A percentile compares a stretch with the other conserved stretches of the same genome.
Evolutionary conservation across 2,797 vertebrate genomes (phyloP).

Genomic region (Anguilla pacifica): DNA sequence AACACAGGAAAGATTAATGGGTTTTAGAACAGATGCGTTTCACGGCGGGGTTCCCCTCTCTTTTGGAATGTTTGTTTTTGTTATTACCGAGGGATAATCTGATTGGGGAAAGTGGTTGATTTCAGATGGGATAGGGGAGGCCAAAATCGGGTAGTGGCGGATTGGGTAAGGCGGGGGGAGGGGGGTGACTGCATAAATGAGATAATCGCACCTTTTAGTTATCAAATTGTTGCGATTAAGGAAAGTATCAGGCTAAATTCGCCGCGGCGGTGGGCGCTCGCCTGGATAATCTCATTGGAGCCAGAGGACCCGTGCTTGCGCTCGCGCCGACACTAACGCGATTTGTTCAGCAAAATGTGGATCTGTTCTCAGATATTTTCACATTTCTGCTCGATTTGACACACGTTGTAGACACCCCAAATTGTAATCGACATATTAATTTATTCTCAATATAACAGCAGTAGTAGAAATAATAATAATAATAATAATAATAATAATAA

Average conservation of each 20-base stretch:
- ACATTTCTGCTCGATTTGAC: constrained; percentile 27
- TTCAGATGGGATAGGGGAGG: constrained; percentile 45
- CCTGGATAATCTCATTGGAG: constrained; percentile 22
- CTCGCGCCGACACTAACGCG: constrained; percentile 9
- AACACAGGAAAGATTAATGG: constrained; percentile 75
- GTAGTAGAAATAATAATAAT: background rate
- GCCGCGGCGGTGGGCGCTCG: constrained; percentile 10
- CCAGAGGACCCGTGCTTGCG: background rate
- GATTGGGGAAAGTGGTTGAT: constrained; percentile 57
- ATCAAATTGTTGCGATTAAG: constrained; percentile 37
- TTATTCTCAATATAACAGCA: background rate
- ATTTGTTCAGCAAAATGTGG: constrained; percentile 21
- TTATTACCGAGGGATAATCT: constrained; percentile 71
- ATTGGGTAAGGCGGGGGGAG: background rate
- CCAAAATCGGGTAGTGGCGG: background rate
- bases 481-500: background rate
- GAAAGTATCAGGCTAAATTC: constrained; percentile 22
- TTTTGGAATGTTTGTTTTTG: constrained; percentile 73
- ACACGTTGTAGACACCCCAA: background rate
- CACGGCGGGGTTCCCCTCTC: constrained; percentile 66
- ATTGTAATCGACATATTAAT: background rate
- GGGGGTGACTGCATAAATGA: background rate
- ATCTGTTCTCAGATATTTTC: constrained; percentile 12
- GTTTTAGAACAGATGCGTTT: constrained; percentile 71
- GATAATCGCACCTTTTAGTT: constrained; percentile 37